phyloP scores from a whole-genome alignment of 2,888 invertebrate genomes.

The Willowsia nigromaculata region DNA sequence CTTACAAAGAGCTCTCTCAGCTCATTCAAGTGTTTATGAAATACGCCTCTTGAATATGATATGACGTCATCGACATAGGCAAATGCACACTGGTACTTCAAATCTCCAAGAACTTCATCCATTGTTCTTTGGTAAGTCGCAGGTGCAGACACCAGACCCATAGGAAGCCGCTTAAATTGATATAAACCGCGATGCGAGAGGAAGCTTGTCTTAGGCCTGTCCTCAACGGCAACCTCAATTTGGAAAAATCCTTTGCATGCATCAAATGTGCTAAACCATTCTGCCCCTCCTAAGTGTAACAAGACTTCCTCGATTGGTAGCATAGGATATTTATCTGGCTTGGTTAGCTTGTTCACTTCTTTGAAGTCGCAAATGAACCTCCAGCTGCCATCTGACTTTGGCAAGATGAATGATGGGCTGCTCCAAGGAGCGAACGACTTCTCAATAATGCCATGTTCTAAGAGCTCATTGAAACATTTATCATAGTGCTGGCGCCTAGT shows the following conservation, averaged over 20 bases:
- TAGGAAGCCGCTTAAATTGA: conserved; percentile 79
- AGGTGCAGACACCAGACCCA: conserved; percentile 79
- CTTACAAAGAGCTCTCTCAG: conserved; percentile 30
- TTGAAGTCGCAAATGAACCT: conserved; percentile 79
- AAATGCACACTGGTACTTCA: conserved; percentile 73
- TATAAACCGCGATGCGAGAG: conserved; percentile 79
- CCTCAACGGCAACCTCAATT: conserved; percentile 77
- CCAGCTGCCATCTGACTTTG: conserved; percentile 79
- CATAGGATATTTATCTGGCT: conserved; percentile 74
- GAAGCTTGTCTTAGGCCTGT: conserved; percentile 79
- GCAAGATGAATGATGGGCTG: conserved; percentile 72
- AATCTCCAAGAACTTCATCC: conserved; percentile 78
- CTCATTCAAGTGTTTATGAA: conserved; percentile 64
- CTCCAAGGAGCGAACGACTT: conserved; percentile 49
- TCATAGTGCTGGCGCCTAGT: conserved; percentile 44
- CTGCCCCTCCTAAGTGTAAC: conserved; percentile 79
- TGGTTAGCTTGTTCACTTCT: conserved; percentile 72
- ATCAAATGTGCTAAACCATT: conserved; percentile 75
- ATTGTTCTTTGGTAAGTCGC: conserved; percentile 80
- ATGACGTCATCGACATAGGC: conserved; percentile 79
- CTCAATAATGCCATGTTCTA: conserved; percentile 63
- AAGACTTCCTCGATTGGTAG: conserved; percentile 79
- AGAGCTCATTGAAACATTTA: conserved; percentile 60
- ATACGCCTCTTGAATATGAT: not conserved
- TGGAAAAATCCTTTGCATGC: conserved; percentile 79